Conservation (phyloP, 2,113 vertebrate species). For the Antechinus stuartii region DNA sequence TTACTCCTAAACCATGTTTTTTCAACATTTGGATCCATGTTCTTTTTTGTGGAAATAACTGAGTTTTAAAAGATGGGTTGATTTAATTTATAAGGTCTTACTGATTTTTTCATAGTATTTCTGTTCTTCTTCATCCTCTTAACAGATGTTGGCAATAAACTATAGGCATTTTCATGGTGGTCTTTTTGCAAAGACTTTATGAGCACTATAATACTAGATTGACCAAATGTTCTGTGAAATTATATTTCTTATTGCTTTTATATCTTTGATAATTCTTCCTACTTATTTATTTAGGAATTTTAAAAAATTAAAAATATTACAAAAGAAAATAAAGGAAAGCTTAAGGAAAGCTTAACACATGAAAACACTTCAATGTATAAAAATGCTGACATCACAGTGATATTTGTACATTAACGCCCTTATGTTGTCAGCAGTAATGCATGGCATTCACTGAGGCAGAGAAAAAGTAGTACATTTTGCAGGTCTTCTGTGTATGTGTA, state of each 20-base stretch:
- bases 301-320: background rate
- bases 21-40: background rate
- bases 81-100: background rate
- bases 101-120: background rate
- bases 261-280: background rate
- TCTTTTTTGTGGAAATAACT: background rate
- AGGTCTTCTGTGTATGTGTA: background rate
- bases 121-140: background rate
- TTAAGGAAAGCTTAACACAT: background rate
- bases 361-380: background rate
- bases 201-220: background rate
- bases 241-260: background rate
- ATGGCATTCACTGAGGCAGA: constrained; percentile 31
- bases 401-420: constrained; percentile 16
- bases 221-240: background rate
- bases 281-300: constrained; percentile 7
- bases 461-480: constrained; percentile 31
- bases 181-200: background rate
- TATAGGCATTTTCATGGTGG: background rate
- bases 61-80: background rate
- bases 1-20: background rate
- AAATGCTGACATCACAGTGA: background rate
- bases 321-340: constrained; percentile 34
- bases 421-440: background rate
- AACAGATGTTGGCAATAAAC: constrained; percentile 1